Evolutionary conservation across 1,140 invertebrate species (phyloP).

Genomic region (Drosophila mayri): DNA sequence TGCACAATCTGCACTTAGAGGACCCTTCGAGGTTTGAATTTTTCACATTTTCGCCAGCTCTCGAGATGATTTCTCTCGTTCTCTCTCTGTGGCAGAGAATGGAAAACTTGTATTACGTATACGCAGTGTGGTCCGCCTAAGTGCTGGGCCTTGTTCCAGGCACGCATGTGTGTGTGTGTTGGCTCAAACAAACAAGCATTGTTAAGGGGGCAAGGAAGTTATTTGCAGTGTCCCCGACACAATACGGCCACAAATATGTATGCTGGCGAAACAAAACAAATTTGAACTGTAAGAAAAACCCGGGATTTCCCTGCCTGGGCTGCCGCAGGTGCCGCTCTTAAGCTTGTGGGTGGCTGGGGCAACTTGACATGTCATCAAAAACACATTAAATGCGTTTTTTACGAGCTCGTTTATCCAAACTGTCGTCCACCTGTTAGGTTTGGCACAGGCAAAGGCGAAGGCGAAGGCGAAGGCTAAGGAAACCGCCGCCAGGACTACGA

Average conservation of each 20-base stretch:
- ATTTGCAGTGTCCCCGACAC: conserved; percentile 59
- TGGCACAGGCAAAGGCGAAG: conserved; percentile 9
- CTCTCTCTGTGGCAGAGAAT: conserved; percentile 4
- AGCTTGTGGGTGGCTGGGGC: conserved; percentile 42
- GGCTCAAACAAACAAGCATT: conserved; percentile 67
- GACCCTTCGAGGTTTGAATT: conserved; percentile 80
- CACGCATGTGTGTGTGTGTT: conserved; percentile 42
- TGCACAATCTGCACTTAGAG: conserved; percentile 79
- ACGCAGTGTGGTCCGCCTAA: conserved; percentile 37
- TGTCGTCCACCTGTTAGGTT: conserved; percentile 75
- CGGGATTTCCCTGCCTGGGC: conserved; percentile 11
- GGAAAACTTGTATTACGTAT: conserved; percentile 41
- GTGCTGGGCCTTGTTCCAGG: conserved; percentile 62
- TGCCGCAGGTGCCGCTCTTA: conserved; percentile 29
- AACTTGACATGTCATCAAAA: conserved; percentile 84
- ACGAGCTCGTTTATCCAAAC: conserved; percentile 78
- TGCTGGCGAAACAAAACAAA: conserved; percentile 47
- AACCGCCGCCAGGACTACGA: conserved; percentile 35
- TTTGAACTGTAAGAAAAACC: conserved; percentile 56
- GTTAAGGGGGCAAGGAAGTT: conserved; percentile 64
- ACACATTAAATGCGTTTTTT: conserved; percentile 83
- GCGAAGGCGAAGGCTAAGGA: conserved; percentile 11
- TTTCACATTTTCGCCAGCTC: conserved; percentile 72
- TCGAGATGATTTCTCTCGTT: conserved; percentile 38
- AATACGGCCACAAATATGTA: conserved; percentile 47